phyloP scores from a whole-genome alignment of 2,888 invertebrate species.

The Cerceris rybyensis region DNA sequence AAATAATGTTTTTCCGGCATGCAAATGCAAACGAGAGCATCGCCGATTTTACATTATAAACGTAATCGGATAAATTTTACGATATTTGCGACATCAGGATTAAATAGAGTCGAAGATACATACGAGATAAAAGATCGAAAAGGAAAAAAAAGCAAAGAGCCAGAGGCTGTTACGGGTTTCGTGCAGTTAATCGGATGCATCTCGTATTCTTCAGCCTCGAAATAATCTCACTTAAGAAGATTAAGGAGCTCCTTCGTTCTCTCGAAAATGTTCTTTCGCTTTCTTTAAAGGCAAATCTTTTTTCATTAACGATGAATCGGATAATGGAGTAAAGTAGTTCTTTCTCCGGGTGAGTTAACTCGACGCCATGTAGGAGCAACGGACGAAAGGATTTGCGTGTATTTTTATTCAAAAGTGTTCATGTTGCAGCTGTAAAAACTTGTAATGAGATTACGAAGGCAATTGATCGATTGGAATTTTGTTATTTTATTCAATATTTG shows the following conservation, averaged over 20 bases:
- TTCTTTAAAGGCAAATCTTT: constrained; percentile 16
- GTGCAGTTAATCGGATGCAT: constrained; percentile 37
- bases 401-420: too few relatives aligned
- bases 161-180: constrained; percentile 18
- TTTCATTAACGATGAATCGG: neutral
- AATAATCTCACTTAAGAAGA: constrained; percentile 49
- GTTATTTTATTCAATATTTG: too few relatives aligned
- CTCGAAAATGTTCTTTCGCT: neutral
- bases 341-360: neutral
- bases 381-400: too few relatives aligned
- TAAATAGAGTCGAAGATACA: constrained; percentile 5
- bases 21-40: neutral
- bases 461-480: too few relatives aligned
- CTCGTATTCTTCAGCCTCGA: constrained; percentile 13
- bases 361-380: too few relatives aligned
- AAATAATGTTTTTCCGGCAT: too few relatives aligned
- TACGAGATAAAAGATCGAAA: constrained; percentile 3
- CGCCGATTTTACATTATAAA: neutral
- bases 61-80: neutral
- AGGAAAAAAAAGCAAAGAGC: constrained; percentile 1
- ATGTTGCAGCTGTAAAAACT: too few relatives aligned
- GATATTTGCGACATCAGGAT: neutral
- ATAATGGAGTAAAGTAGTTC: neutral
- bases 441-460: too few relatives aligned
- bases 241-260: constrained; percentile 7